Evolutionary conservation across 2,888 invertebrate species (phyloP), one percentile per base, ranked within the genome.

Genomic region (Merodon equestris): DNA sequence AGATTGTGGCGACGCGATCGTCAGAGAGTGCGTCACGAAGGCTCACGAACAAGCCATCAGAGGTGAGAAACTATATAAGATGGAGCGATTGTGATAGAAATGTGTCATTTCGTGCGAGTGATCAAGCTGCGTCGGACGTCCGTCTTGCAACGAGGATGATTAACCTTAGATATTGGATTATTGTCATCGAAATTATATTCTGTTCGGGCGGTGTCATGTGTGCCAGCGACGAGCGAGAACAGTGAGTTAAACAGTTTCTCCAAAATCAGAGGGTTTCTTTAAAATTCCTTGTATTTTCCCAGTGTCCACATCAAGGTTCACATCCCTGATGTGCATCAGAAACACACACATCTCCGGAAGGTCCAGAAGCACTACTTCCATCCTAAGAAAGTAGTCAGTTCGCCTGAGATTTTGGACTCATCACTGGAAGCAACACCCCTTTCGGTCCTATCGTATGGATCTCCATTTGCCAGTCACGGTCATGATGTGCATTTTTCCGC

Each of bases 251-350:
- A 4, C 44, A 7, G 17, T 15, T 27, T 14, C 14, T 27, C 14
- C n/a, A 7, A 45, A 54, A 9, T 12, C 54, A 27, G 7, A 19
- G 15, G 14, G 5, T 27, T 14, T 15, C n/a, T 0, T 40, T 34
- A 18, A 5, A 1, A 12, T 1, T 9, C 45, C 40, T 19, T n/a
- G 13, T 9, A 12, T 40, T 34, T 53, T 67, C 60, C 13, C 38
- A 81, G 81, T 15, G 81, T 81, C 36, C 81, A 81, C 15, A 81
- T 81, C 9, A 81, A 81, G 63, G 81, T 81, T 10, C 81, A 81
- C 40, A 71, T 81, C 13, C 81, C 81, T 5, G 75, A 81, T n/a
- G 18, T 75, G 14, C 40, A 48, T 14, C 63, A 58, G 1, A 60
- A 81, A 38, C 81, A 81, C 27, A 81, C 75, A 3, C 75, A 75